Conservation (phyloP, 1,140 invertebrate genomes). For the Calephelis nemesis region DNA sequence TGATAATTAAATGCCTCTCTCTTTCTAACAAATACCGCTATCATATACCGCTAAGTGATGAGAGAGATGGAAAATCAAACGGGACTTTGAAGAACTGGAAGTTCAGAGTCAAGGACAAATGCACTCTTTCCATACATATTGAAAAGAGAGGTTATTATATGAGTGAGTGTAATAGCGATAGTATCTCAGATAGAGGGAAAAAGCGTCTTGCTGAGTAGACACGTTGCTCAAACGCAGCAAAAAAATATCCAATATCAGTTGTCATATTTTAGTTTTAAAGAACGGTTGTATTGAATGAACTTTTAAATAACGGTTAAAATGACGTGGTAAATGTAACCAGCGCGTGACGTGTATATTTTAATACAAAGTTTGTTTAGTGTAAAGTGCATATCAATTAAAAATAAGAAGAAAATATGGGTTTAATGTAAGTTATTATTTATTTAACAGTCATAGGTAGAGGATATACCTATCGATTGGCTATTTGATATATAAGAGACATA, state of each 20-base stretch:
- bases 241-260: slow-evolving; percentile 25
- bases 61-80: slow-evolving; percentile 55
- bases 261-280: slow-evolving; percentile 13
- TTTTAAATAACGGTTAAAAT: slow-evolving; percentile 13
- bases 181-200: slow-evolving; percentile 46
- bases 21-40: slow-evolving; percentile 34
- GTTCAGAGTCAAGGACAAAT: slow-evolving; percentile 68
- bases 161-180: slow-evolving; percentile 39
- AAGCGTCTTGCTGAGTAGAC: slow-evolving; percentile 41
- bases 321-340: slow-evolving; percentile 24
- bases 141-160: slow-evolving; percentile 42
- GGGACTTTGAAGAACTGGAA: slow-evolving; percentile 55
- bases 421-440: too few relatives aligned
- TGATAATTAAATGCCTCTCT: slow-evolving; percentile 53
- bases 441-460: too few relatives aligned
- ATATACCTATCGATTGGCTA: too few relatives aligned
- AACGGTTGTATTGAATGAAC: not conserved
- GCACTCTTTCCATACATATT: slow-evolving; percentile 46
- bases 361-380: too few relatives aligned
- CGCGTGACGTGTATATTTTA: slow-evolving; percentile 9
- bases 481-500: too few relatives aligned
- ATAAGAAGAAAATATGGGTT: too few relatives aligned
- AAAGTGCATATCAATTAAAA: too few relatives aligned
- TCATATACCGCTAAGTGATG: slow-evolving; percentile 21
- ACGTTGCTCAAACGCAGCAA: slow-evolving; percentile 51